Evolutionary conservation across 2,113 vertebrate genomes (phyloP).

Genomic region (Nothocercus julius): DNA sequence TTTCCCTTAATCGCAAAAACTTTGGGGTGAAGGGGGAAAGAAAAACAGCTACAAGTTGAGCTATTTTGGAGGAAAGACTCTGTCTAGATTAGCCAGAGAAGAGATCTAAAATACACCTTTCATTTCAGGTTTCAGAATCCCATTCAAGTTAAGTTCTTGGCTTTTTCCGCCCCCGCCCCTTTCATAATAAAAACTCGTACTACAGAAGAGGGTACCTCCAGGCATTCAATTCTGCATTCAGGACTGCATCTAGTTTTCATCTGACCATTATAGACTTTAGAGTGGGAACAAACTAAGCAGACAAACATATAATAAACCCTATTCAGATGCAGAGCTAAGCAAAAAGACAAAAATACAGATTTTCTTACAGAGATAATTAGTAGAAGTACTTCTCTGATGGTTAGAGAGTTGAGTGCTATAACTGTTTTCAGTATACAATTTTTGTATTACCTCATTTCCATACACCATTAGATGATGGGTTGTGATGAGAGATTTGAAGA

Average conservation of each 20-base stretch:
- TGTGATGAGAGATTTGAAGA: conserved; percentile 97
- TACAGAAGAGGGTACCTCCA: not conserved
- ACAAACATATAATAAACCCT: not conserved
- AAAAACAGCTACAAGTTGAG: not conserved
- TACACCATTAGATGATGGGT: conserved; percentile 98
- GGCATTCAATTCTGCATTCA: not conserved
- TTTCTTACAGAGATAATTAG: not conserved
- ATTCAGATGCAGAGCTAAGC: not conserved
- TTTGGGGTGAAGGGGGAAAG: no score
- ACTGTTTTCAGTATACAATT: not conserved
- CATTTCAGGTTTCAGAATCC: not conserved
- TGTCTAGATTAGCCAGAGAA: not conserved
- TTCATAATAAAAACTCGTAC: not conserved
- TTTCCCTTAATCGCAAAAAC: not conserved
- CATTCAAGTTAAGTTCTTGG: not conserved
- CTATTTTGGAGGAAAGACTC: not conserved
- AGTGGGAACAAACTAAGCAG: not conserved
- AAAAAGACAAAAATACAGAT: not conserved
- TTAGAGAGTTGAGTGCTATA: not conserved
- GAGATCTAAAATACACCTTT: not conserved
- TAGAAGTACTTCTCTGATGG: not conserved
- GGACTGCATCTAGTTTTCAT: not conserved
- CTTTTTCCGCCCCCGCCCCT: no score
- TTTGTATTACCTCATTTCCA: conserved; percentile 92
- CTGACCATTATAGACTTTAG: not conserved